These are phyloP conservation scores for Oscheius sp. DNA, from an alignment of 2,888 invertebrate species.

Conservation along the genomic window DNA sequence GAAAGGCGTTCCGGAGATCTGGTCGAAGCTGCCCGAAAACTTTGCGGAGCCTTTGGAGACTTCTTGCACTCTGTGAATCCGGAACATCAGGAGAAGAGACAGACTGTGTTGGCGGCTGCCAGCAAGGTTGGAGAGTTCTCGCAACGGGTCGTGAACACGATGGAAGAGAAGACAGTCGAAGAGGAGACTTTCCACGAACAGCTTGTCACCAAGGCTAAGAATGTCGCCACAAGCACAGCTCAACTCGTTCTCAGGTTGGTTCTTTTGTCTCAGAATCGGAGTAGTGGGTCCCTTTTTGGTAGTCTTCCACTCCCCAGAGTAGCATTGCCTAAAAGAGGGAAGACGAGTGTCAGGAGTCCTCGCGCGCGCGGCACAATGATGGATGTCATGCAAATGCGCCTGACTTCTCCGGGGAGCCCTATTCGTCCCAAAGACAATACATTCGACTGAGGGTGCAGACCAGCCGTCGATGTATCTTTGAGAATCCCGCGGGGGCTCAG, in stretches of 20 bases:
- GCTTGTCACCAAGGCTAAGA: slow-evolving; percentile 91
- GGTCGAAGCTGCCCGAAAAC: slow-evolving; percentile 86
- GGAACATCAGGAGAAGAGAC: slow-evolving; percentile 84
- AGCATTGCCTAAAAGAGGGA: neutral
- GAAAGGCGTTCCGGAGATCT: slow-evolving; percentile 73
- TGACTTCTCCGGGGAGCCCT: slow-evolving; percentile 34
- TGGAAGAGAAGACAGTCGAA: slow-evolving; percentile 86
- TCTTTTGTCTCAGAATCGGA: neutral
- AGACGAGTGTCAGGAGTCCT: slow-evolving; percentile 3
- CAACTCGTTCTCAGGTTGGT: slow-evolving; percentile 83
- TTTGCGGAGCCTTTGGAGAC: slow-evolving; percentile 91
- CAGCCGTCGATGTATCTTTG: slow-evolving; percentile 28
- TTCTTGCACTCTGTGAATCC: slow-evolving; percentile 95
- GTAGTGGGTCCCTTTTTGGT: neutral
- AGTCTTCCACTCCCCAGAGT: slow-evolving; percentile 2
- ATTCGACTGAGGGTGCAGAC: neutral
- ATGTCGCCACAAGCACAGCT: slow-evolving; percentile 97
- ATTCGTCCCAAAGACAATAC: slow-evolving; percentile 26
- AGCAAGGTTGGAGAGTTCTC: slow-evolving; percentile 96
- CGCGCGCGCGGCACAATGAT: slow-evolving; percentile 32
- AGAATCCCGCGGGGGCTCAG: slow-evolving; percentile 30
- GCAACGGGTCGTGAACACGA: slow-evolving; percentile 83
- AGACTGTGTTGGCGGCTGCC: slow-evolving; percentile 92
- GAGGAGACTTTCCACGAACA: slow-evolving; percentile 80
- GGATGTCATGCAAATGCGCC: slow-evolving; percentile 39